These are phyloP conservation scores for Branchipolynoe longqiensis DNA, from an alignment of 2,888 invertebrate genomes.

Conservation along the genomic window DNA sequence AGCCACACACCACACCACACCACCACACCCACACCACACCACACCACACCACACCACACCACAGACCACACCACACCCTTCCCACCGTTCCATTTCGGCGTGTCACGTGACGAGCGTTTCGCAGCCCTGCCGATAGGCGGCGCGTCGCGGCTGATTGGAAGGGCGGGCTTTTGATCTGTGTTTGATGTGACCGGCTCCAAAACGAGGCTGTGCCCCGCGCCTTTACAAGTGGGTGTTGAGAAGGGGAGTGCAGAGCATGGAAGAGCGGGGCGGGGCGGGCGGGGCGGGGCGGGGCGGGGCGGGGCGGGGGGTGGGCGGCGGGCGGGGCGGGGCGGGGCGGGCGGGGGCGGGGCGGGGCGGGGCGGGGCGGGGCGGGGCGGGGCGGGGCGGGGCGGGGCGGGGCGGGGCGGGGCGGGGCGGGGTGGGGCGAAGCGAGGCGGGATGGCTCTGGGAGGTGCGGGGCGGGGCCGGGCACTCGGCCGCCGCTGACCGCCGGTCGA, in stretches of 20 bases:
- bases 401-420: background rate
- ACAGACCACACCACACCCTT: no score
- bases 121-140: background rate
- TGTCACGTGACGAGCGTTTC: background rate
- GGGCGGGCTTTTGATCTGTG: constrained; percentile 22
- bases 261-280: no score
- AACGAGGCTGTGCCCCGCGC: constrained; percentile 9
- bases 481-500: constrained; percentile 37
- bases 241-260: no score
- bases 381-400: background rate
- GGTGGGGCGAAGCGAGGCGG: no score
- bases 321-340: constrained; percentile 6
- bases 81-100: background rate
- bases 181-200: constrained; percentile 35
- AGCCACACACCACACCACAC: no score
- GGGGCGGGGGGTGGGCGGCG: background rate
- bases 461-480: constrained; percentile 5
- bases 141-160: constrained; percentile 15
- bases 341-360: background rate
- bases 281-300: background rate
- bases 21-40: no score
- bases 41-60: no score
- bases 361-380: background rate
- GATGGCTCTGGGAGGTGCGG: background rate
- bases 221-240: constrained; percentile 35